phyloP scores from a whole-genome alignment of 2,888 invertebrate species.

The Apamea sordens region DNA sequence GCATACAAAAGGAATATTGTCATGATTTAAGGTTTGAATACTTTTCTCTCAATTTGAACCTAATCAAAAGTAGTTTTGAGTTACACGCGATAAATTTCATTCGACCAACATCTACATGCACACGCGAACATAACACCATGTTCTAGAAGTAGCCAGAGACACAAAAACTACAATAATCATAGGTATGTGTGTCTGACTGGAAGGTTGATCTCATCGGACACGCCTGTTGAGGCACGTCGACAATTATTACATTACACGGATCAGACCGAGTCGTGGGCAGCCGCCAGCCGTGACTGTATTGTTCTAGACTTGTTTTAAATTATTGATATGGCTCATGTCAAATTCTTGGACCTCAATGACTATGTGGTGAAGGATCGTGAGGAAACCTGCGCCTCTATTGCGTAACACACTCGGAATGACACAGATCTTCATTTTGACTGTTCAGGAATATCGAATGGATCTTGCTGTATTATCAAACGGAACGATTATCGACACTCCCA shows the following conservation, averaged over 20 bases:
- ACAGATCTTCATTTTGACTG: background rate
- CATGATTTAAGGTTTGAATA: too few species aligned
- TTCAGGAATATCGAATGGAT: background rate
- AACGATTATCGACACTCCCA: background rate
- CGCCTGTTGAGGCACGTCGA: slow-evolving; percentile 41
- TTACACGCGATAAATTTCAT: background rate
- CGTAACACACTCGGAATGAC: background rate
- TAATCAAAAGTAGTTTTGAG: background rate
- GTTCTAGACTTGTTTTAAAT: slow-evolving; percentile 20
- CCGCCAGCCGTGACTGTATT: background rate
- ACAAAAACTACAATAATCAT: slow-evolving; percentile 44
- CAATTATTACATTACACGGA: slow-evolving; percentile 29
- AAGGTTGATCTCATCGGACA: slow-evolving; percentile 52
- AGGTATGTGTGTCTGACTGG: slow-evolving; percentile 27
- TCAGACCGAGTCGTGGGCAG: slow-evolving; percentile 14
- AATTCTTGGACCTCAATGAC: background rate
- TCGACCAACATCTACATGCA: background rate
- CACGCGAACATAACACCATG: background rate
- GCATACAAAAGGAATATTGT: too few species aligned
- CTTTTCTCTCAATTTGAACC: background rate
- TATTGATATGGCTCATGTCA: slow-evolving; percentile 12
- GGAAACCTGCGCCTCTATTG: background rate
- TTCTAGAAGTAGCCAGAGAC: slow-evolving; percentile 10
- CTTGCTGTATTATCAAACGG: background rate
- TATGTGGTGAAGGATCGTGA: background rate